Evolutionary conservation across 2,888 invertebrate genomes (phyloP).

Genomic region (Podotricha telesiphe): DNA sequence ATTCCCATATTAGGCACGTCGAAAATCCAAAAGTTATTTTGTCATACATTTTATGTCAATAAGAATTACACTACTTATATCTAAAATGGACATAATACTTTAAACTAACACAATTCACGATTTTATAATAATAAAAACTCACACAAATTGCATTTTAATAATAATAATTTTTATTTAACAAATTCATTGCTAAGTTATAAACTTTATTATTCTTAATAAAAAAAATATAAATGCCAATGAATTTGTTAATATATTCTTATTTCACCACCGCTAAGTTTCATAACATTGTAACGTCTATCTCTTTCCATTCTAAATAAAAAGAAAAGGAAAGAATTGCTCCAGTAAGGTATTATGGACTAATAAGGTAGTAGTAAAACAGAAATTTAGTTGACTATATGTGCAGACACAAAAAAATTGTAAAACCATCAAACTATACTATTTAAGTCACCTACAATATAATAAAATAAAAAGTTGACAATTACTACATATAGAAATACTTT

Average conservation of each 20-base stretch:
- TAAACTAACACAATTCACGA: not conserved
- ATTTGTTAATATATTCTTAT: not conserved
- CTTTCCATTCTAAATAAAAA: not conserved
- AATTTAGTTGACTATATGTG: not conserved
- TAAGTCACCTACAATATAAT: not conserved
- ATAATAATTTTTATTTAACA: not conserved
- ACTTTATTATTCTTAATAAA: not conserved
- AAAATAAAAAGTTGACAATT: conserved; percentile 7
- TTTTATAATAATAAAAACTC: not conserved
- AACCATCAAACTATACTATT: conserved; percentile 3
- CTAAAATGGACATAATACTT: conserved; percentile 9
- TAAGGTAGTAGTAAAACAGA: not conserved
- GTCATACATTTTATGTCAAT: not conserved
- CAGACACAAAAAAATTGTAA: not conserved
- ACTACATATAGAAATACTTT: not conserved
- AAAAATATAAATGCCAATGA: not conserved
- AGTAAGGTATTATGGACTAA: not conserved
- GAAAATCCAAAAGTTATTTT: not conserved
- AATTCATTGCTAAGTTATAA: not conserved
- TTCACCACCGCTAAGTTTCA: not conserved
- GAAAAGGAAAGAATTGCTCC: not conserved
- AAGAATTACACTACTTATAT: conserved; percentile 4
- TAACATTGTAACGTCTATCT: not conserved
- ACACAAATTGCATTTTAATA: conserved; percentile 3
- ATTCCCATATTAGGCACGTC: not conserved